Evolutionary conservation across 2,113 vertebrate species (phyloP).

Genomic region (Sceloporus undulatus): DNA sequence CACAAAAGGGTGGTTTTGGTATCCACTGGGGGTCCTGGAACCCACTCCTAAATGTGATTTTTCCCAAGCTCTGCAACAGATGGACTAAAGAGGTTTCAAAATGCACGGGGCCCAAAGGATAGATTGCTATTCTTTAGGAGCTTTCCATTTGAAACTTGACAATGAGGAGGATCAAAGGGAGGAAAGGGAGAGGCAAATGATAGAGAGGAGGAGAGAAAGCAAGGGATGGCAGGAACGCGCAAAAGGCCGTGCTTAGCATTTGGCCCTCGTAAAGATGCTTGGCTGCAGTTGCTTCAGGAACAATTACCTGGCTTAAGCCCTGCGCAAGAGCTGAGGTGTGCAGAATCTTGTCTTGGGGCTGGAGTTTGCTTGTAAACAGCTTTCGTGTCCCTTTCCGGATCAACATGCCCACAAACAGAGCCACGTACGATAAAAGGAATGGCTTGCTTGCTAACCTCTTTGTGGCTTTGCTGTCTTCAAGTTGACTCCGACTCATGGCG

Average conservation of each 20-base stretch:
- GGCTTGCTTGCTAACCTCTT: too few relatives aligned
- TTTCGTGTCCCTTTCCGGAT: neutral
- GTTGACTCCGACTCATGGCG: too few relatives aligned
- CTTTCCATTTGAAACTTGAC: neutral
- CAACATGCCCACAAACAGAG: neutral
- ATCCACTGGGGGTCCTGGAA: too few relatives aligned
- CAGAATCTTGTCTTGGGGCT: neutral
- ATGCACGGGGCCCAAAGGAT: neutral
- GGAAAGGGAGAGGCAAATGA: constrained; percentile 1
- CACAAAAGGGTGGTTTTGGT: too few relatives aligned
- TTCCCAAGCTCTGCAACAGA: neutral
- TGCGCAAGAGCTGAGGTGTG: neutral
- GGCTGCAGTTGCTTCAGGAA: neutral
- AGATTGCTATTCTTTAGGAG: neutral
- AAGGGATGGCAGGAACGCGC: too few relatives aligned
- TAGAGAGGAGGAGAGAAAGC: neutral
- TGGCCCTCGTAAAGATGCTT: neutral
- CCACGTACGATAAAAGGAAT: neutral
- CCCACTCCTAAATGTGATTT: neutral
- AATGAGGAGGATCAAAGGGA: neutral
- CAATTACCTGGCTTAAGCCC: neutral
- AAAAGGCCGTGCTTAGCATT: neutral
- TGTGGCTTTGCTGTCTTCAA: too few relatives aligned
- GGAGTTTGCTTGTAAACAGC: neutral
- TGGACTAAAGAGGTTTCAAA: neutral